phyloP scores from a whole-genome alignment of 2,113 vertebrate genomes.

The Capreolus pygargus region DNA sequence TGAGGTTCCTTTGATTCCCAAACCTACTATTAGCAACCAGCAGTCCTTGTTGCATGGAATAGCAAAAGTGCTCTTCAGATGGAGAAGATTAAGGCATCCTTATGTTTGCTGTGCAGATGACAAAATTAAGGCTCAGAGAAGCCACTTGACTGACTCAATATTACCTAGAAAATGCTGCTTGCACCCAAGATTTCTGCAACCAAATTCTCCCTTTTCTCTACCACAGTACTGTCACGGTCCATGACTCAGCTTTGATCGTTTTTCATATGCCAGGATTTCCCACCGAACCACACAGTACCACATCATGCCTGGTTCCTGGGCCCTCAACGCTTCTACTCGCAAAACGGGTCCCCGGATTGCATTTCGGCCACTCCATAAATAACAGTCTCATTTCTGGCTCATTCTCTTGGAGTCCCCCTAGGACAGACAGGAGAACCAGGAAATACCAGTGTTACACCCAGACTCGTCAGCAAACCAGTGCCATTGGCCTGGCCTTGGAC shows the following conservation, averaged over 20 bases:
- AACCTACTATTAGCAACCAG: background rate
- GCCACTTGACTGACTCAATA: background rate
- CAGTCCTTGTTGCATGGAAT: background rate
- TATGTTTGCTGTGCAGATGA: background rate
- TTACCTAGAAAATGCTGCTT: background rate
- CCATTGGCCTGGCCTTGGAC: background rate
- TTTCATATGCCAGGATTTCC: background rate
- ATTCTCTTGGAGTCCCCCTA: background rate
- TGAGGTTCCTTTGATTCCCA: background rate
- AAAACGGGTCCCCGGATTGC: fast-evolving
- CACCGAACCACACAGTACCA: background rate
- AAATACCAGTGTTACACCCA: background rate
- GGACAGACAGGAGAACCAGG: background rate
- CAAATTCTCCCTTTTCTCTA: background rate
- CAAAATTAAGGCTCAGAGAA: background rate
- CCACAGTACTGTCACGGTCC: background rate
- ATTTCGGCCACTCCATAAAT: background rate
- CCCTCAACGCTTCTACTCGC: background rate
- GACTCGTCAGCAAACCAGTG: fast-evolving
- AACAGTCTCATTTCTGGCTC: background rate
- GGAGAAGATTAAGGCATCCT: background rate
- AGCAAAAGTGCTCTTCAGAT: background rate
- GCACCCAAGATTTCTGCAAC: background rate
- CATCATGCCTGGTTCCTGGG: background rate
- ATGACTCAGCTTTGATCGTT: background rate